phyloP scores from a whole-genome alignment of 1,140 invertebrate species.

The Littorina saxatilis region DNA sequence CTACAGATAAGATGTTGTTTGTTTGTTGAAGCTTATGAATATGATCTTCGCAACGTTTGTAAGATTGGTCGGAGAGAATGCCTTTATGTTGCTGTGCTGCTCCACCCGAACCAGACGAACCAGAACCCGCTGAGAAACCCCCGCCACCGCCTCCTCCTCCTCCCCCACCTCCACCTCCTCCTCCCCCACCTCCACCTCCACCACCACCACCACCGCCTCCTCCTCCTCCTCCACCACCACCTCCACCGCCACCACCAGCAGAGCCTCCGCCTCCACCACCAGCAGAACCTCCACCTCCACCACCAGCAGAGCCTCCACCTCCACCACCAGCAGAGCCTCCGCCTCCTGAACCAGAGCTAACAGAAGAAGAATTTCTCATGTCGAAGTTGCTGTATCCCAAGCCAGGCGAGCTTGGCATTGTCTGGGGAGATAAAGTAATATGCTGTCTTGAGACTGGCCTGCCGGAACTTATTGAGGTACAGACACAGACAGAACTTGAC shows the following conservation, averaged over 20 bases:
- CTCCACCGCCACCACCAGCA: background rate
- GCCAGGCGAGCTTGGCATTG: conserved; percentile 33
- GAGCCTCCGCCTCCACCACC: conserved; percentile 2
- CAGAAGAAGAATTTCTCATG: conserved; percentile 6
- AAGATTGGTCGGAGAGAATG: background rate
- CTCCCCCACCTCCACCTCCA: too few relatives aligned
- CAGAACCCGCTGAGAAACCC: too few relatives aligned
- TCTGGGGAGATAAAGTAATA: conserved; percentile 32
- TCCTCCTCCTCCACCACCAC: too few relatives aligned
- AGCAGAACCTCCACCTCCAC: background rate
- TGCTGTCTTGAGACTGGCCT: conserved; percentile 14
- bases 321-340: background rate
- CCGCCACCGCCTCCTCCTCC: too few relatives aligned
- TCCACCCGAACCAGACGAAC: background rate
- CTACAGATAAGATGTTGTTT: too few relatives aligned
- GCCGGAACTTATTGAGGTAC: conserved; percentile 5
- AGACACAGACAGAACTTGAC: background rate
- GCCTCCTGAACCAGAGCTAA: conserved; percentile 19
- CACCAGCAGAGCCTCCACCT: background rate
- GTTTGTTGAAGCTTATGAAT: too few relatives aligned
- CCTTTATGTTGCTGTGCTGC: background rate
- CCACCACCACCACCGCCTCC: too few relatives aligned
- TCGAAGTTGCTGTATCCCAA: conserved; percentile 4
- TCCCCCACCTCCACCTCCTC: too few relatives aligned
- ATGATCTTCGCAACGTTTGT: too few relatives aligned